Evolutionary conservation across 64 coral and sea anemone species (phyloP).

Genomic region (Porites australiensis): DNA sequence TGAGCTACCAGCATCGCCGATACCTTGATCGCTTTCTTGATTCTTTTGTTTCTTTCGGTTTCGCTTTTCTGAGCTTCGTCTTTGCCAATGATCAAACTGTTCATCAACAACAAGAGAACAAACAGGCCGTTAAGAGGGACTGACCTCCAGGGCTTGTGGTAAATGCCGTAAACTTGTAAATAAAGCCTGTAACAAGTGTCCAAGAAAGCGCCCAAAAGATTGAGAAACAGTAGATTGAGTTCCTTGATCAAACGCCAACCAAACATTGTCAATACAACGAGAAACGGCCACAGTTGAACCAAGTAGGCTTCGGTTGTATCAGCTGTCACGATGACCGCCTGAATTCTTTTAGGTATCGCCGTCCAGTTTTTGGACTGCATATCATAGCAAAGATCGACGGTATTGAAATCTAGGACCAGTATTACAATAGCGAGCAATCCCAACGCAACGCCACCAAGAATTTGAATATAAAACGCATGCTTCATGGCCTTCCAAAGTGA

Average conservation of each 20-base stretch:
- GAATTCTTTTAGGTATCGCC: conserved; percentile 33
- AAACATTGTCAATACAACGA: conserved; percentile 46
- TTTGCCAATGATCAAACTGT: background rate
- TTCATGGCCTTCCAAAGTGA: no score
- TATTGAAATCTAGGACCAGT: no score
- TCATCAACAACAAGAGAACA: conserved; percentile 20
- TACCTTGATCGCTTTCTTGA: conserved; percentile 21
- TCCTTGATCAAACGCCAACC: conserved; percentile 54
- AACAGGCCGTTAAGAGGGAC: conserved; percentile 70
- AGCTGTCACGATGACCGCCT: conserved; percentile 64
- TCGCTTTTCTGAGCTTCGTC: no score
- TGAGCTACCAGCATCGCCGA: conserved; percentile 31
- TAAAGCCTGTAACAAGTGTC: conserved; percentile 71
- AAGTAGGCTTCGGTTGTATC: conserved; percentile 51
- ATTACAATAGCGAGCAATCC: no score
- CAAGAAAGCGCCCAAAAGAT: conserved; percentile 51
- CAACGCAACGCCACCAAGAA: no score
- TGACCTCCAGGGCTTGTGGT: conserved; percentile 69
- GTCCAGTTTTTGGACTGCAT: conserved; percentile 10
- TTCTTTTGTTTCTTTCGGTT: background rate
- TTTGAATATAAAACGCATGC: no score
- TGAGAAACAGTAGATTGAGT: conserved; percentile 55
- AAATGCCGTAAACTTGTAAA: conserved; percentile 59
- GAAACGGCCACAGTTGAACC: conserved; percentile 71
- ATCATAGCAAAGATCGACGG: no score